Conservation (phyloP, 2,113 vertebrate genomes). For the Balaenoptera acutorostrata region DNA sequence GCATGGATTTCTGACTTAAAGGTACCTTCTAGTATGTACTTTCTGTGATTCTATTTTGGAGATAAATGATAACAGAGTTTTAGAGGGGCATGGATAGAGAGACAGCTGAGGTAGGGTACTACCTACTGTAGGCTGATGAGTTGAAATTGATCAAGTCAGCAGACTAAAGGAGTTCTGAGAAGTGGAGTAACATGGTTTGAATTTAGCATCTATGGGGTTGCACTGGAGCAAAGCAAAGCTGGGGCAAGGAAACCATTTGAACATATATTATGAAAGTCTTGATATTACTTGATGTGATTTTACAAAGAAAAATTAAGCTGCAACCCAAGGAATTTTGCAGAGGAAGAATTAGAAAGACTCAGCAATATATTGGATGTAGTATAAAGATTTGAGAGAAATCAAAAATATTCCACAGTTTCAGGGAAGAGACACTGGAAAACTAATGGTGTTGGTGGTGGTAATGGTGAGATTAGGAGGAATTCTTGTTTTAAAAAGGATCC, state of each 20-base stretch:
- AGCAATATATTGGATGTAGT: neutral
- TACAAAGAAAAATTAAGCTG: slow-evolving; percentile 19
- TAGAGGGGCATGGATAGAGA: neutral
- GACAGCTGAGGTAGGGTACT: neutral
- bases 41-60: neutral
- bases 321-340: neutral
- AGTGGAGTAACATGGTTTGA: slow-evolving; percentile 11
- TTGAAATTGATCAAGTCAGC: neutral
- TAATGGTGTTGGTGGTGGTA: neutral
- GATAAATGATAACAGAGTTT: neutral
- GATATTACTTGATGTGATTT: slow-evolving; percentile 14
- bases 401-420: neutral
- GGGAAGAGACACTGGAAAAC: neutral
- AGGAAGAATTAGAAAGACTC: slow-evolving; percentile 29
- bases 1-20: neutral
- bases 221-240: slow-evolving; percentile 27
- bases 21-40: neutral
- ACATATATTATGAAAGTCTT: neutral
- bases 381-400: neutral
- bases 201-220: neutral
- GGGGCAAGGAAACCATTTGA: neutral
- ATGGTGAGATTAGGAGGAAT: neutral
- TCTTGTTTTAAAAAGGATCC: slow-evolving; percentile 33
- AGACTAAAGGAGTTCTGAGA: neutral
- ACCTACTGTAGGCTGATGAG: neutral